Base-by-base conservation (phyloP, 2,797 vertebrate species). In the Synanceia verrucosa region DNA sequence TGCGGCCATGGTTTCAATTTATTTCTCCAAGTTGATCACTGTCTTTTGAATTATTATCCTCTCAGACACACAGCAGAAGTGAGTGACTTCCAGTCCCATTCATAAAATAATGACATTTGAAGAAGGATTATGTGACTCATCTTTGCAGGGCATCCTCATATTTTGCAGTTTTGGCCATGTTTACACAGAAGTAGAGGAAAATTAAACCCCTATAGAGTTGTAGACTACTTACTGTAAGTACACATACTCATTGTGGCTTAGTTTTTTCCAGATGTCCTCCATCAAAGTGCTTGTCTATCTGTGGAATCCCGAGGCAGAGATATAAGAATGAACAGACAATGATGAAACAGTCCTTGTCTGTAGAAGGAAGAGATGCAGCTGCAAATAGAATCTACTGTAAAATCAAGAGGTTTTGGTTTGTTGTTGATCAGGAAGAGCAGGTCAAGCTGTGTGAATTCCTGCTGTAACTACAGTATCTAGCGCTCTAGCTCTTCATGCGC, bases 181-280 rank as follows among this genome's bases (percentile, higher is more conserved):
- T 5, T 43, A 19, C 41, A 43, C 2, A 19, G 41, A 19, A 43
- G n/a, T n/a, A 43, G 41, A 33, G 14, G 29, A 33, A 13, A 53
- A 21, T 0, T 18, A 37, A 72, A 76, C 73, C 71, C 16, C 14
- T 21, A 68, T 41, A 65, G 41, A 48, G 63, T 10, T 1, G 24
- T 48, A 37, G 47, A 53, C 46, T 61, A 59, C 65, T 78, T 51
- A 24, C 26, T 29, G 19, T 43, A 75, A 26, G 34, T 69, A 44
- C n/a, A 50, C 53, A 64, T 68, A 65, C 76, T 36, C 66, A 78
- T 77, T 67, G 19, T 63, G 68, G 39, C 23, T 57, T 65, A 62
- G 70, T 24, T 39, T 60, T 67, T 34, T 53, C 24, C 44, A 66
- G 56, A 72, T 74, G 9, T 41, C 31, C 43, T 75, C 50, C 24